phyloP scores from a whole-genome alignment of 2,797 vertebrate species.

The Passerculus sandwichensis region DNA sequence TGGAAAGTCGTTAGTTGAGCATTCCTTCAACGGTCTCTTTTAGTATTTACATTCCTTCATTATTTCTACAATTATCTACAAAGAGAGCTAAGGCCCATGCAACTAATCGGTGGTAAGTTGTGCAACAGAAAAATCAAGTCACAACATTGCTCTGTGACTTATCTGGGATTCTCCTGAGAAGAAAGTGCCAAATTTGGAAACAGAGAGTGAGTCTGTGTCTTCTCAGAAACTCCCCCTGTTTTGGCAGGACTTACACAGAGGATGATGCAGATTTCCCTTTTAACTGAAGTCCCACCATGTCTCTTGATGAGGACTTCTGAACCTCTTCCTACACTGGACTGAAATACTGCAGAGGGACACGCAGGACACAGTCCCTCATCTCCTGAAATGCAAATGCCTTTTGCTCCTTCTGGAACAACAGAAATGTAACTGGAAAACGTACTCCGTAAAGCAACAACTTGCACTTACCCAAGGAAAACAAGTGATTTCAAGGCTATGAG shows the following conservation, averaged over 20 bases:
- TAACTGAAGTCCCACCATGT: neutral
- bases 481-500: neutral
- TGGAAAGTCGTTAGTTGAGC: neutral
- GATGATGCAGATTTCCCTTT: neutral
- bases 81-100: neutral
- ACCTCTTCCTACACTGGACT: neutral
- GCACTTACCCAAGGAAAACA: neutral
- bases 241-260: neutral
- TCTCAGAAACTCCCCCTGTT: neutral
- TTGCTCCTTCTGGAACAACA: neutral
- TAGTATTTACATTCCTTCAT: neutral
- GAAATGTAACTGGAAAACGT: neutral
- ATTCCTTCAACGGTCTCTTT: neutral
- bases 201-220: neutral
- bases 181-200: neutral
- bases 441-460: neutral
- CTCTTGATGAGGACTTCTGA: neutral
- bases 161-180: neutral
- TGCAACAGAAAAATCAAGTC: neutral
- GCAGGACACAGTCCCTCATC: neutral
- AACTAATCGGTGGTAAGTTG: rapidly evolving
- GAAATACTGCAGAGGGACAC: neutral
- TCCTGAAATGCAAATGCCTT: neutral
- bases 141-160: neutral
- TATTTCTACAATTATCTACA: neutral